Evolutionary conservation across 2,113 vertebrate species (phyloP).

Genomic region (Gobius niger): DNA sequence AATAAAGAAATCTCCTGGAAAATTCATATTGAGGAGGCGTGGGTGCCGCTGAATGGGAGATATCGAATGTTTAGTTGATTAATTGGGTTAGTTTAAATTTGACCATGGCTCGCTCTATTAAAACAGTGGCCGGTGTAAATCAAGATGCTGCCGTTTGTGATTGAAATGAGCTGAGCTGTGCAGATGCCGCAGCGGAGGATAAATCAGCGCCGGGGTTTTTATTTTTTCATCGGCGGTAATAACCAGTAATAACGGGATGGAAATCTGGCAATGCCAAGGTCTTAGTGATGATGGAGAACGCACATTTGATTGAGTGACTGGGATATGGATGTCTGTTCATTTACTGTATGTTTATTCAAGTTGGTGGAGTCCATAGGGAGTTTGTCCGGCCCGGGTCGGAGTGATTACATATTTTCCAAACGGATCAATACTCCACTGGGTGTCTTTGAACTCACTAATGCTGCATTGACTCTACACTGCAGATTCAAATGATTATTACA

Average conservation of each 20-base stretch:
- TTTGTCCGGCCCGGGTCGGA: slow-evolving; percentile 21
- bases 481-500: slow-evolving; percentile 10
- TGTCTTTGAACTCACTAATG: slow-evolving; percentile 11
- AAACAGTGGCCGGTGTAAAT: slow-evolving; percentile 97
- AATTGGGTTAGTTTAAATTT: slow-evolving; percentile 98
- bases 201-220: slow-evolving; percentile 81
- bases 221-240: slow-evolving; percentile 87
- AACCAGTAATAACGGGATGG: slow-evolving; percentile 72
- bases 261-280: slow-evolving; percentile 64
- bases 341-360: slow-evolving; percentile 31
- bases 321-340: slow-evolving; percentile 42
- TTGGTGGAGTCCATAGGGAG: not conserved
- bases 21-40: slow-evolving; percentile 96
- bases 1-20: slow-evolving; percentile 99
- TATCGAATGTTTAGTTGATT: slow-evolving; percentile 99
- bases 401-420: slow-evolving; percentile 20
- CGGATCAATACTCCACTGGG: slow-evolving; percentile 34
- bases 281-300: slow-evolving; percentile 62
- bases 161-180: slow-evolving; percentile 95
- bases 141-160: slow-evolving; percentile 94
- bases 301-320: slow-evolving; percentile 43
- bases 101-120: slow-evolving; percentile 93
- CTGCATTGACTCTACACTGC: slow-evolving; percentile 13
- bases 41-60: slow-evolving; percentile 48
- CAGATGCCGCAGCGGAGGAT: slow-evolving; percentile 81